These are phyloP conservation scores for Nicator chloris DNA, from an alignment of 2,113 vertebrate genomes.

Conservation along the genomic window DNA sequence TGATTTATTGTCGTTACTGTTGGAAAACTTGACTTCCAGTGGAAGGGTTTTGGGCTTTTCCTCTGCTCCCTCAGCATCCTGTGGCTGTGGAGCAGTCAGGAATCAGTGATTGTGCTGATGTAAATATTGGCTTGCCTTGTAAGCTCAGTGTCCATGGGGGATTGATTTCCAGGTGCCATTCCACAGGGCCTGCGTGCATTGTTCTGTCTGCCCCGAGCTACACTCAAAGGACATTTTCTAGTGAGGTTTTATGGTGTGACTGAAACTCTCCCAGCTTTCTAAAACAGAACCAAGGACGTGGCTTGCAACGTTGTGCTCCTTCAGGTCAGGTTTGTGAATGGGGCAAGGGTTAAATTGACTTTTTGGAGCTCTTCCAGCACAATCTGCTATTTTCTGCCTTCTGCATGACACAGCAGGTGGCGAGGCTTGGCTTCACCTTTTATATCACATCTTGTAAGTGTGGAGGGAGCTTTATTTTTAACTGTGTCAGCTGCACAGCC, in stretches of 20 bases:
- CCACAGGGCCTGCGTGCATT: not conserved
- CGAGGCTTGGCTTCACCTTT: not conserved
- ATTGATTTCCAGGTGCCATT: not conserved
- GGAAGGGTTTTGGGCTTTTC: not conserved
- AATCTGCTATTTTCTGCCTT: not conserved
- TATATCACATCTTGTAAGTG: not conserved
- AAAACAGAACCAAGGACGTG: not conserved
- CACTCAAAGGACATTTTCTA: not conserved
- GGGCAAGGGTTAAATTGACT: not conserved
- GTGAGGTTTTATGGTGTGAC: not conserved
- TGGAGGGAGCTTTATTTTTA: slow-evolving; percentile 12
- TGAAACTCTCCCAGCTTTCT: not conserved
- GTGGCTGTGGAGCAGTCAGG: not conserved
- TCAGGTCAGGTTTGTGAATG: not conserved
- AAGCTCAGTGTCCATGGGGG: not conserved
- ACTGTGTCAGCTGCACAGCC: not conserved
- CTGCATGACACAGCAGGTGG: not conserved
- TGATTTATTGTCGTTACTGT: not conserved
- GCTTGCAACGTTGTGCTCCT: not conserved
- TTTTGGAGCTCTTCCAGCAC: slow-evolving; percentile 7
- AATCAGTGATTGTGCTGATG: not conserved
- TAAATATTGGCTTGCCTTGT: not conserved
- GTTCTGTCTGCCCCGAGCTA: not conserved
- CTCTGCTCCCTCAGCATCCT: not conserved
- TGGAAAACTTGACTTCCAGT: not conserved